Evolutionary conservation across 2,797 vertebrate genomes (phyloP), one percentile per base, ranked within the genome.

Genomic region (Sitta carolinensis): DNA sequence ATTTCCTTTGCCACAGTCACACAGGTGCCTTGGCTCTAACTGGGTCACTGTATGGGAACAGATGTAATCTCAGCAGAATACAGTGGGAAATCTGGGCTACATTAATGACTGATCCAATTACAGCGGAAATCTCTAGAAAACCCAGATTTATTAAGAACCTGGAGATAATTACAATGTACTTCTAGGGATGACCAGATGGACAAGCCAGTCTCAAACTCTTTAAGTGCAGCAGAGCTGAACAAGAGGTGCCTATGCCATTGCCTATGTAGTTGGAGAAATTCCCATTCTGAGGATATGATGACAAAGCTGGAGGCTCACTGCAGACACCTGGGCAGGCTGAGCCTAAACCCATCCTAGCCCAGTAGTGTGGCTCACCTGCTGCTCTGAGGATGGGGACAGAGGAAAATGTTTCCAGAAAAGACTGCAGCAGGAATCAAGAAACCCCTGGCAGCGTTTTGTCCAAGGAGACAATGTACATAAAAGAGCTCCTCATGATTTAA

Each of bases 31-130:
- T 91, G 74, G 74, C 63, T 91, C 40, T 96, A 94, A 95, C 74
- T 96, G 94, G 91, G 93, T 96, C 95, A 79, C 43, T 61, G 42
- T 67, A 38, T 42, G 58, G 80, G 77, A 95, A 92, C 93, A 96
- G 95, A 92, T 96, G 93, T 87, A 96, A 90, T 79, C 89, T 96
- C 95, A 96, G 87, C 93, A 96, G 95, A 97, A 79, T 84, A 67
- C 57, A 12, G 58, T 55, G 32, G 84, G 74, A 93, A 97, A 96
- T 94, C 82, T 95, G 95, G 80, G 77, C 70, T 96, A 67, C 57
- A 4, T 93, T 95, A 94, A 84, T 77, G 78, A 82, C 80, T 87
- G 92, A 96, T 95, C 88, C 93, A 95, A 95, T 95, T 95, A 96
- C 81, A 84, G 38, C 0, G 3, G 86, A 95, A 95, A 90, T 90